phyloP scores from a whole-genome alignment of 2,888 invertebrate species.

The Tenthredo livida region DNA sequence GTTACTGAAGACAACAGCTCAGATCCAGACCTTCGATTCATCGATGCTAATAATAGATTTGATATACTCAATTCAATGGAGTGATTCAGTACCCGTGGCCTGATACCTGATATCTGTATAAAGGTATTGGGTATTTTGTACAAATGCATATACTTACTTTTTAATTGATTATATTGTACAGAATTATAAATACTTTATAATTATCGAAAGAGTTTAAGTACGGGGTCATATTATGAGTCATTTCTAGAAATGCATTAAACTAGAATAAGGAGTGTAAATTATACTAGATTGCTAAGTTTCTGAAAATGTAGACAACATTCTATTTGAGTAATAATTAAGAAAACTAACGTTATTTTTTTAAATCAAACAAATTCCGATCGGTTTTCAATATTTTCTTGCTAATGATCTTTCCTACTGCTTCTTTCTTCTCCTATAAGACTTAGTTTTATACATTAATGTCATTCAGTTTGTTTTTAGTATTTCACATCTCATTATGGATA shows the following conservation, averaged over 20 bases:
- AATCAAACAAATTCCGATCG: not conserved
- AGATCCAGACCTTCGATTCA: constrained; percentile 55
- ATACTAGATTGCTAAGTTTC: not conserved
- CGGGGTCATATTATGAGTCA: not conserved
- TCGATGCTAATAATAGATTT: constrained; percentile 63
- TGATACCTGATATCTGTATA: not conserved
- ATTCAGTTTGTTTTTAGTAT: not conserved
- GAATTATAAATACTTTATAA: not conserved
- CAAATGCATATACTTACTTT: constrained; percentile 17
- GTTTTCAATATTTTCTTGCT: not conserved
- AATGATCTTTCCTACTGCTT: not conserved
- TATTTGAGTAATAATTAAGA: constrained; percentile 5
- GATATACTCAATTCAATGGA: constrained; percentile 56
- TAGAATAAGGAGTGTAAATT: not conserved
- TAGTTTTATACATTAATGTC: not conserved
- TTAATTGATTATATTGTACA: constrained; percentile 10
- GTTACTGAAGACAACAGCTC: constrained; percentile 33
- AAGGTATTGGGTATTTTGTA: not conserved
- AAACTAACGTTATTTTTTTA: not conserved
- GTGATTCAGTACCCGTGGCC: constrained; percentile 54
- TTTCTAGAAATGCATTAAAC: not conserved
- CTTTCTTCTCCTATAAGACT: not conserved
- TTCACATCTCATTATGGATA: not conserved
- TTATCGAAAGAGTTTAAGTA: not conserved
- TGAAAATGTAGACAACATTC: not conserved